Evolutionary conservation across 2,113 vertebrate genomes (phyloP), one percentile per base, ranked within the genome.

Genomic region (Chamaea fasciata): DNA sequence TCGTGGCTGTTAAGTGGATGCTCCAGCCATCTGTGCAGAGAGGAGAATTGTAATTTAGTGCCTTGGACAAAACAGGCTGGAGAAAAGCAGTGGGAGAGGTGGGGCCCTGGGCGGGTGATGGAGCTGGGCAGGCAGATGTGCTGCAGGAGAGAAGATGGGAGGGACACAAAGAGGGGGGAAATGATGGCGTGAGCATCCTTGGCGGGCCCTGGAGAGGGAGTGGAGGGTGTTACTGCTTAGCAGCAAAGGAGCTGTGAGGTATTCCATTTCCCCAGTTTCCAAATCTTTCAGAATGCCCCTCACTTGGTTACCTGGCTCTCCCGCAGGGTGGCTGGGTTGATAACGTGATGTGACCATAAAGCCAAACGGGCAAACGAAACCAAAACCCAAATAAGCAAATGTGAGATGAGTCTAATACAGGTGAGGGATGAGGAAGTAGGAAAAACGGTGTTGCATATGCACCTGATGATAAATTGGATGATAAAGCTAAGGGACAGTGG

Each of bases 91-190:
- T 2, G 83, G 14, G 56, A 28, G 63, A 11, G 15, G 20, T 2
- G 7, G 49, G 75, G 47, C 46, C 52, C 18, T 62, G 55, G 22
- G 15, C 0, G 37, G 56, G 24, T 41, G 3, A 0, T 2, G 13
- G 5, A 21, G 21, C 65, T 24, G 12, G 26, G 15, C 9, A 37
- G 80, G 41, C 20, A 28, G 69, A 62, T 49, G 30, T 52, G 59
- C 62, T 89, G 75, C 70, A 15, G 70, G 35, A 50, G 50, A 17
- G 20, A 23, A 23, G 15, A 15, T 24, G 57, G 63, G 41, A 33
- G 22, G 33, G 63, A n/a, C 46, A 22, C 41, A 19, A 5, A 46
- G 15, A 31, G 35, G 4, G 33, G 17, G 9, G 3, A 31, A 53
- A 35, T 0, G 6, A 16, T 39, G 53, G 11, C 19, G 2, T 5